Evolutionary conservation across 2,888 invertebrate species (phyloP), one percentile per base, ranked within the genome.

Genomic region (Epinotia nisella): DNA sequence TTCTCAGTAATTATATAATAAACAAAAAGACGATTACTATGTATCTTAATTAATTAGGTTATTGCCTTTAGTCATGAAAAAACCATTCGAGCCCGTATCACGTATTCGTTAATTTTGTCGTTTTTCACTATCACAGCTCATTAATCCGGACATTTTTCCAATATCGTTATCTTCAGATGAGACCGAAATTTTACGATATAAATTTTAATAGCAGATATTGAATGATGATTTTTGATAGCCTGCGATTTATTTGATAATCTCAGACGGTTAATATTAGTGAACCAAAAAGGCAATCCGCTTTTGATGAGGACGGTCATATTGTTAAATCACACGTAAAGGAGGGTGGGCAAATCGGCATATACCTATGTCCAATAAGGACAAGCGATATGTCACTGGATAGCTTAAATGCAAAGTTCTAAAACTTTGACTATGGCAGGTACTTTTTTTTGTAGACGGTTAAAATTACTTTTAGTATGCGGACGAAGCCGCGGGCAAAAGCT

Each of bases 81-180:
- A 69, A n/a, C 24, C n/a, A 29, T 15, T n/a, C 24, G 15, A 53
- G 17, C 56, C n/a, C n/a, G 39, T 58, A 45, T 15, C 11, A 11
- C 13, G 17, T 17, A 11, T 39, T 56, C 62, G 55, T 24, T 56
- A 70, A 70, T 62, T 61, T 62, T 11, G 19, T 29, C 55, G 29
- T 61, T 70, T 24, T 41, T 62, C 55, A 61, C 29, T 64, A 70
- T 64, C 56, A 21, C 17, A 19, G 45, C 45, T 21, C 56, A 70
- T 70, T 70, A 70, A 70, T 70, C 70, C 56, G 49, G 70, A 19
- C 62, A 24, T 64, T 58, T 70, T 70, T 58, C 70, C 70, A 70
- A 70, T 70, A 64, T 64, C 64, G 58, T 64, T 70, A 64, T 70
- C 56, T 58, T 39, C 56, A 49, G 29, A 53, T 41, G 55, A 70